A percentile compares a stretch with the other conserved stretches of the same genome.
Conservation (phyloP, 2,888 invertebrate species). For the Cephus pulcher region DNA sequence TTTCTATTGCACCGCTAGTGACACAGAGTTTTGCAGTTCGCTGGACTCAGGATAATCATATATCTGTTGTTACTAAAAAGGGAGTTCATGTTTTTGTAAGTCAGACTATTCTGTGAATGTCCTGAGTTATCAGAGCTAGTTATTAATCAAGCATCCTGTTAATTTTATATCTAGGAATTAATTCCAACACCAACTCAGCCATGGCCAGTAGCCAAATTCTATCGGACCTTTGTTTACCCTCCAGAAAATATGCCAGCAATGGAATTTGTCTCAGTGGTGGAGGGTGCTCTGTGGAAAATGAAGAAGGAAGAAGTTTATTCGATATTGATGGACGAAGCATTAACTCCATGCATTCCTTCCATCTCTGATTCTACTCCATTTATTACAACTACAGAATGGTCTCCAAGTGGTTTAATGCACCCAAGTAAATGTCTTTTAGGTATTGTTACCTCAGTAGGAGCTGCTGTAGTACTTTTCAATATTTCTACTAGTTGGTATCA, state of each 20-base stretch:
- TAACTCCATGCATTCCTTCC: conserved; percentile 50
- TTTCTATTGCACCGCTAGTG: conserved; percentile 46
- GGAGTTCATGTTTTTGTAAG: conserved; percentile 63
- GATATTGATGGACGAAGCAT: conserved; percentile 47
- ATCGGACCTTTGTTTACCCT: conserved; percentile 54
- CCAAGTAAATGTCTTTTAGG: conserved; percentile 51
- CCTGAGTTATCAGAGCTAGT: not conserved
- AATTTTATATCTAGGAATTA: conserved; percentile 45
- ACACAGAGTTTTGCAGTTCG: conserved; percentile 48
- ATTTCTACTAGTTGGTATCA: conserved; percentile 40
- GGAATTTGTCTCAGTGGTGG: conserved; percentile 31
- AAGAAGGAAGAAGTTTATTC: conserved; percentile 47
- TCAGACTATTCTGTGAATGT: conserved; percentile 18
- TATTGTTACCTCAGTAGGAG: conserved; percentile 52
- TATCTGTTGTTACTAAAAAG: conserved; percentile 58
- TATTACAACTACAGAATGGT: conserved; percentile 52
- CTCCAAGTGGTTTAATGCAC: conserved; percentile 48
- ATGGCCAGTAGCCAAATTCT: conserved; percentile 45
- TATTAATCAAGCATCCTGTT: not conserved
- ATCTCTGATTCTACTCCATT: conserved; percentile 35
- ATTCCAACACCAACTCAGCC: conserved; percentile 51
- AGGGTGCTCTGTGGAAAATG: conserved; percentile 41
- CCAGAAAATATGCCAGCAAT: conserved; percentile 46
- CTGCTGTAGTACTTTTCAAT: conserved; percentile 47
- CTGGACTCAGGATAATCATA: conserved; percentile 62